A percentile compares a stretch with the other conserved stretches of the same genome.
These are phyloP conservation scores for Danio albolineatus DNA, from an alignment of 2,797 vertebrate species.

Conservation along the genomic window DNA sequence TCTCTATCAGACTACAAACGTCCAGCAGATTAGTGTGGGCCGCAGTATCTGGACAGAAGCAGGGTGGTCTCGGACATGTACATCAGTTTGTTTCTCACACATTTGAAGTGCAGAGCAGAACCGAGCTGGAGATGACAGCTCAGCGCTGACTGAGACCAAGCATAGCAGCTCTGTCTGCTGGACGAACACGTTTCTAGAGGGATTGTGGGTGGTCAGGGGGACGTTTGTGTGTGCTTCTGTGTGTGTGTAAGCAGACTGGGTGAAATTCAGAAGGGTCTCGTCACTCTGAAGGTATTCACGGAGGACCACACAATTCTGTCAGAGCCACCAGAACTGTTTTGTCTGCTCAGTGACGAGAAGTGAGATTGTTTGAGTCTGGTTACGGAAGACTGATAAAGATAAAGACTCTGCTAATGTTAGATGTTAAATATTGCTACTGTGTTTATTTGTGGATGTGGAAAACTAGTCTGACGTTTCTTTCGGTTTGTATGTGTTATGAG, in stretches of 20 bases:
- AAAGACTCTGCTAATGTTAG: neutral
- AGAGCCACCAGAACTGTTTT: conserved; percentile 28
- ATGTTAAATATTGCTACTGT: neutral
- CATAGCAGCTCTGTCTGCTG: conserved; percentile 19
- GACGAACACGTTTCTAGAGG: conserved; percentile 11
- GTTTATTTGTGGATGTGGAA: neutral
- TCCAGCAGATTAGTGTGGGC: conserved; percentile 12
- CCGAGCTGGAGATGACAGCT: conserved; percentile 54
- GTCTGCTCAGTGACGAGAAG: conserved; percentile 35
- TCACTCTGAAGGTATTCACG: conserved; percentile 28
- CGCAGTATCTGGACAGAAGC: conserved; percentile 35
- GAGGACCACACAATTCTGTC: conserved; percentile 42
- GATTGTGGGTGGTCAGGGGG: conserved; percentile 53
- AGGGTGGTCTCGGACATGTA: conserved; percentile 42
- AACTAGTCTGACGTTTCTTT: neutral
- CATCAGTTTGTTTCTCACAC: conserved; percentile 53
- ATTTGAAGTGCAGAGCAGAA: conserved; percentile 58
- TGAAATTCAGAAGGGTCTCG: conserved; percentile 33
- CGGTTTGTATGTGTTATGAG: neutral
- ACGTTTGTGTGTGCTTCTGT: conserved; percentile 33
- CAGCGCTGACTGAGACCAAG: conserved; percentile 57
- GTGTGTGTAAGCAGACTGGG: conserved; percentile 31
- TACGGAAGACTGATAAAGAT: conserved; percentile 30
- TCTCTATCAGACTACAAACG: conserved; percentile 16
- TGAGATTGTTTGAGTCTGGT: conserved; percentile 31